These are phyloP conservation scores for Paratilapia polleni DNA, from an alignment of 2,113 vertebrate genomes.

Conservation along the genomic window DNA sequence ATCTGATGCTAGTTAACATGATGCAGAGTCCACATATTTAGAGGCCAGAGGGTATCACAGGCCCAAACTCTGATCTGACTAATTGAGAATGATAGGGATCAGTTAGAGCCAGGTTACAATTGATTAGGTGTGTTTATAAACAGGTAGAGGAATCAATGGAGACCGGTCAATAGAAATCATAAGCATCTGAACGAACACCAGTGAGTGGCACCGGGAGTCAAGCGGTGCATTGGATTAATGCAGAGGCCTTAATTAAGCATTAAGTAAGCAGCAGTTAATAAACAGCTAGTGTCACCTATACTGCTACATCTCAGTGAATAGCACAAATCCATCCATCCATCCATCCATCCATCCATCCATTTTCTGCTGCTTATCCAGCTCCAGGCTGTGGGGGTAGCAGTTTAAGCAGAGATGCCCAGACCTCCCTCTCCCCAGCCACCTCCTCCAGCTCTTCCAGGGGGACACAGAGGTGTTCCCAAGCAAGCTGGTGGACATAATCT, in stretches of 20 bases:
- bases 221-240: slow-evolving; percentile 26
- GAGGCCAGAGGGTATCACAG: slow-evolving; percentile 64
- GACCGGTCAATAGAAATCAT: slow-evolving; percentile 57
- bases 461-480: background rate
- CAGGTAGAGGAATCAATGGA: slow-evolving; percentile 60
- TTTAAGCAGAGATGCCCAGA: background rate
- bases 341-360: background rate
- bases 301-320: background rate
- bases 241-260: background rate
- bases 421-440: background rate
- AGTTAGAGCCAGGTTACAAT: slow-evolving; percentile 56
- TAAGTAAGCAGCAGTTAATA: background rate
- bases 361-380: background rate
- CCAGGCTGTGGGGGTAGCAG: background rate
- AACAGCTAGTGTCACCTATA: background rate
- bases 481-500: background rate
- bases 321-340: background rate
- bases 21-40: slow-evolving; percentile 67
- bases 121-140: slow-evolving; percentile 70
- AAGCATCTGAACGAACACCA: slow-evolving; percentile 42
- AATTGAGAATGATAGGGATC: slow-evolving; percentile 79
- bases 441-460: background rate
- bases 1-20: slow-evolving; percentile 68
- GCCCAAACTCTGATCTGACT: slow-evolving; percentile 56
- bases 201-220: slow-evolving; percentile 19